These are phyloP conservation scores for Elysia chlorotica DNA, from an alignment of 1,140 invertebrate species.

Conservation along the genomic window DNA sequence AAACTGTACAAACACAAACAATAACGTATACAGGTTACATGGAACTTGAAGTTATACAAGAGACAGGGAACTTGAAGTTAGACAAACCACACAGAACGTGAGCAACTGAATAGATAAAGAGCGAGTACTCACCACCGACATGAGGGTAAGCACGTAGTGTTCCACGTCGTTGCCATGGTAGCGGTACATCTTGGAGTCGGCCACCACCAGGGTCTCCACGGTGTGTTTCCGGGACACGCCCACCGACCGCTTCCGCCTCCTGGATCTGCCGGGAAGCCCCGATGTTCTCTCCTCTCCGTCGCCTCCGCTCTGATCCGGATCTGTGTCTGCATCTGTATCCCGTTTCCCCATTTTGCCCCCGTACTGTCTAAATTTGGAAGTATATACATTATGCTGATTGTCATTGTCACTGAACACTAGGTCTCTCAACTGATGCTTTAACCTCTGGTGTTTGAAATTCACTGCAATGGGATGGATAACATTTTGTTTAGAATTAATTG, in stretches of 20 bases:
- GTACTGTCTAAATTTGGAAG: no score
- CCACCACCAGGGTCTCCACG: conserved; percentile 85
- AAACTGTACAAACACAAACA: no score
- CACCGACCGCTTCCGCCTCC: conserved; percentile 33
- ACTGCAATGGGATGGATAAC: conserved; percentile 20
- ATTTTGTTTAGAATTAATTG: no score
- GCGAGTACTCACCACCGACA: conserved; percentile 82
- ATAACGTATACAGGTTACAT: no score
- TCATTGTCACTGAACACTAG: background rate
- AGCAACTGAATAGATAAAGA: no score
- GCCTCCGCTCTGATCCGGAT: background rate
- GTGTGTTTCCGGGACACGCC: conserved; percentile 70
- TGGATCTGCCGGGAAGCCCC: background rate
- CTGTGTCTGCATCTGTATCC: no score
- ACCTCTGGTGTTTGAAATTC: conserved; percentile 40
- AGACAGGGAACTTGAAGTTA: no score
- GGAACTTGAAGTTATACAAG: no score
- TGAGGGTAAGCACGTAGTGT: conserved; percentile 85
- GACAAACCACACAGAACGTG: no score
- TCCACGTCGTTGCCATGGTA: conserved; percentile 63
- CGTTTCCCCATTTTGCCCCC: no score
- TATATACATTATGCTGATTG: background rate
- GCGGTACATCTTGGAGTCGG: conserved; percentile 82
- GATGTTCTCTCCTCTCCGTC: background rate
- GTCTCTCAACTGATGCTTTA: conserved; percentile 18